A percentile compares a stretch with the other conserved stretches of the same genome.
Conservation (phyloP, 1,140 invertebrate genomes). For the Bombyx mandarina region DNA sequence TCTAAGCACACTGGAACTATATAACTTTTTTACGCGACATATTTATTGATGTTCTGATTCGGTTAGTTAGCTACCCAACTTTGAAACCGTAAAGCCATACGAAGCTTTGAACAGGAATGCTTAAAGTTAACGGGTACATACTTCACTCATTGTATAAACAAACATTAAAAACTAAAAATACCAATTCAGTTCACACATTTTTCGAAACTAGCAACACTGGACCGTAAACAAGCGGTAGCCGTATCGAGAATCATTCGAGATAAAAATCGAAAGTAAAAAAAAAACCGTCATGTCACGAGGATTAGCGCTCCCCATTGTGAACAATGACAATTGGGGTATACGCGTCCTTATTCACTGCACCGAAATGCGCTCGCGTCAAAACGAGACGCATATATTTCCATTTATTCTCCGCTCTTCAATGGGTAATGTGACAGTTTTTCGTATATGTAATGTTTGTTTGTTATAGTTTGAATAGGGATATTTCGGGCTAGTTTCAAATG, state of each 20-base stretch:
- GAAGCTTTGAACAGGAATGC: too few species aligned
- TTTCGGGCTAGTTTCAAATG: slow-evolving; percentile 35
- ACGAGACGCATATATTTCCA: slow-evolving; percentile 41
- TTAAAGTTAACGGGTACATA: too few species aligned
- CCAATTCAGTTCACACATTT: too few species aligned
- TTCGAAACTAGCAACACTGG: neutral
- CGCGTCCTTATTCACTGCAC: slow-evolving; percentile 30
- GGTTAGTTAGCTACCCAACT: too few species aligned
- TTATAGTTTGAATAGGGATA: slow-evolving; percentile 44
- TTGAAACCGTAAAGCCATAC: too few species aligned
- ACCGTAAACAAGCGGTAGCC: slow-evolving; percentile 56
- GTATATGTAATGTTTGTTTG: slow-evolving; percentile 61
- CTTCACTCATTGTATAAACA: too few species aligned
- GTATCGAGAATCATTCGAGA: slow-evolving; percentile 58
- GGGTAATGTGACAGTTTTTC: slow-evolving; percentile 63
- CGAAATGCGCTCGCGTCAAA: slow-evolving; percentile 9
- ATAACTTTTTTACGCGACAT: too few species aligned
- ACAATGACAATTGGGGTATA: slow-evolving; percentile 56
- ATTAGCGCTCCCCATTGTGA: slow-evolving; percentile 59
- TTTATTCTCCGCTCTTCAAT: slow-evolving; percentile 65
- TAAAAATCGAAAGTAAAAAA: slow-evolving; percentile 49
- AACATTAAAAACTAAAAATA: too few species aligned
- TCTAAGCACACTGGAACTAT: too few species aligned
- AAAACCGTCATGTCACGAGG: slow-evolving; percentile 54
- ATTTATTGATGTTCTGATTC: too few species aligned